Evolutionary conservation across 1,140 invertebrate genomes (phyloP).

Genomic region (Drosophila repleta): DNA sequence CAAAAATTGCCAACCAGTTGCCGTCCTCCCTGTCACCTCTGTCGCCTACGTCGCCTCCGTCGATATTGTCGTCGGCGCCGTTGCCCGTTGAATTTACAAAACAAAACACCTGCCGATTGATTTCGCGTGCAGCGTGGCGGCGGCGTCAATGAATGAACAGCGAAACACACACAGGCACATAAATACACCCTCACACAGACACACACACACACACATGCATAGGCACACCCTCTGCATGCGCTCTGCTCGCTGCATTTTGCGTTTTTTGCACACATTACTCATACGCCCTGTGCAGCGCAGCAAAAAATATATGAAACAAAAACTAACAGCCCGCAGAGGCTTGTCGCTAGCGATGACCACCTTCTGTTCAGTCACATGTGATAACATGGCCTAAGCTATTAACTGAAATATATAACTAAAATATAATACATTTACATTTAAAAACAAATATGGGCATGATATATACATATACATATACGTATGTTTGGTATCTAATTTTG

Average conservation of each 20-base stretch:
- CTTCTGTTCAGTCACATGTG: too few relatives aligned
- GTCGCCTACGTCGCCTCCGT: neutral
- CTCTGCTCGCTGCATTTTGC: slow-evolving; percentile 4
- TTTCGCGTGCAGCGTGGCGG: slow-evolving; percentile 40
- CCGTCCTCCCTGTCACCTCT: neutral
- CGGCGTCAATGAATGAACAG: slow-evolving; percentile 55
- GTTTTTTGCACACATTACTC: slow-evolving; percentile 59
- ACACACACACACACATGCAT: slow-evolving; percentile 4
- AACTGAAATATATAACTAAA: too few relatives aligned
- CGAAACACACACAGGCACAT: slow-evolving; percentile 29
- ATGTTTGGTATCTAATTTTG: too few relatives aligned
- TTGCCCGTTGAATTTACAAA: slow-evolving; percentile 60
- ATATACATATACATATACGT: too few relatives aligned
- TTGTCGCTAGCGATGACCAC: slow-evolving; percentile 1
- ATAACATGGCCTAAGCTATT: neutral
- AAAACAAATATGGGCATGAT: too few relatives aligned
- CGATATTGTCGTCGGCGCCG: too few relatives aligned
- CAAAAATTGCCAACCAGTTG: slow-evolving; percentile 65
- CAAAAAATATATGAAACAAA: slow-evolving; percentile 20
- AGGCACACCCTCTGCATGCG: neutral
- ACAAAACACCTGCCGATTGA: slow-evolving; percentile 65
- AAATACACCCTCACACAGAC: slow-evolving; percentile 14
- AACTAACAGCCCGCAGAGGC: neutral
- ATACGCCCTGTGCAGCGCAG: slow-evolving; percentile 62
- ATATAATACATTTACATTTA: too few relatives aligned